These are phyloP conservation scores for Tromatobia lineatoria DNA, from an alignment of 2,888 invertebrate genomes.

Conservation along the genomic window DNA sequence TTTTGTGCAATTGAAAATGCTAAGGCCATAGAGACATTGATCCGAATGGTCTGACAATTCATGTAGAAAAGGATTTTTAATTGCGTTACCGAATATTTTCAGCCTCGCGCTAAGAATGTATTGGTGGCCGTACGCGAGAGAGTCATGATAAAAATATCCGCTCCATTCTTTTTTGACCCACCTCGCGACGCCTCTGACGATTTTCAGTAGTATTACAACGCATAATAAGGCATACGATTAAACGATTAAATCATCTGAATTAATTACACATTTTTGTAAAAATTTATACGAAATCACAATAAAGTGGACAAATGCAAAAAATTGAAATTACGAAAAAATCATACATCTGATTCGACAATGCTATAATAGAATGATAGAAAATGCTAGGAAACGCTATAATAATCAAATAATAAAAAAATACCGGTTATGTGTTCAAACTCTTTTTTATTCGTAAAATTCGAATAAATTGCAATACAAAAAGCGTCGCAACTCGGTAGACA, in stretches of 20 bases:
- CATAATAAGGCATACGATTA: conserved; percentile 33
- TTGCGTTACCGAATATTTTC: background rate
- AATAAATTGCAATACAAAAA: background rate
- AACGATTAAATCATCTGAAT: conserved; percentile 17
- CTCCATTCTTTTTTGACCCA: conserved; percentile 40
- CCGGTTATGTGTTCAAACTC: too few species aligned
- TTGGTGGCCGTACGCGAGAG: background rate
- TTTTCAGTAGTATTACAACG: conserved; percentile 40
- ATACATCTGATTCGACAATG: background rate
- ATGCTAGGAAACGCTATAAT: background rate
- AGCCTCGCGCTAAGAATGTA: background rate
- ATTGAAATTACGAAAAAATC: background rate
- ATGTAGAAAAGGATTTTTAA: background rate
- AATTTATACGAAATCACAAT: background rate
- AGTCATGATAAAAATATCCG: conserved; percentile 9
- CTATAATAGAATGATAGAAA: background rate
- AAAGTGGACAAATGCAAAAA: background rate
- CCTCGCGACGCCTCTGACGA: conserved; percentile 43
- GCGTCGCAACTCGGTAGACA: background rate
- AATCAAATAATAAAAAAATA: too few species aligned
- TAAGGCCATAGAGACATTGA: background rate
- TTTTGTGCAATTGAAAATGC: background rate
- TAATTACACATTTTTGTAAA: background rate
- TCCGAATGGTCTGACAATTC: background rate
- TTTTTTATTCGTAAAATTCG: background rate